Percentiles rank a stretch among this genome's conserved stretches.
Conservation (phyloP, 2,797 vertebrate species). For the Hoplostethus mediterraneus region DNA sequence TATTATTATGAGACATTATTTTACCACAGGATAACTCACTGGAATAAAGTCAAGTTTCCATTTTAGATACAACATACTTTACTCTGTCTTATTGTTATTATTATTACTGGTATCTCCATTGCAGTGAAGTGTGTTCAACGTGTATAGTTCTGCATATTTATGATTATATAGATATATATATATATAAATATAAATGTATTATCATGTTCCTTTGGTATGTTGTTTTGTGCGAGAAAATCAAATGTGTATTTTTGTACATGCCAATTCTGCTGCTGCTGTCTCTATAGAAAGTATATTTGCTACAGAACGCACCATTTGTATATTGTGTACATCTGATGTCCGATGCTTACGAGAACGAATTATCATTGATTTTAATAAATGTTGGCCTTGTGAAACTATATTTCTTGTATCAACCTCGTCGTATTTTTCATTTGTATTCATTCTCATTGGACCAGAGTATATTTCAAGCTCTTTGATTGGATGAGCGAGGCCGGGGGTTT, state of each 20-base stretch:
- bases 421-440: not conserved
- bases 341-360: slow-evolving; percentile 60
- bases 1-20: slow-evolving; percentile 26
- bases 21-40: slow-evolving; percentile 18
- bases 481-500: too few relatives aligned
- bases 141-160: slow-evolving; percentile 89
- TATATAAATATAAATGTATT: slow-evolving; percentile 84
- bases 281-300: slow-evolving; percentile 86
- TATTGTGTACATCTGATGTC: slow-evolving; percentile 76
- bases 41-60: slow-evolving; percentile 34
- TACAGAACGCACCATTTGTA: slow-evolving; percentile 77
- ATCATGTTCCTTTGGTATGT: slow-evolving; percentile 68
- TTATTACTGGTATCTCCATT: slow-evolving; percentile 78
- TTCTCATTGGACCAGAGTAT: too few relatives aligned
- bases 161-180: slow-evolving; percentile 89
- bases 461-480: too few relatives aligned
- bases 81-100: slow-evolving; percentile 41
- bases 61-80: slow-evolving; percentile 50
- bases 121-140: slow-evolving; percentile 73
- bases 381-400: slow-evolving; percentile 67
- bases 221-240: slow-evolving; percentile 81
- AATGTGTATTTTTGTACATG: slow-evolving; percentile 97
- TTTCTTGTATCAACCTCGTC: not conserved
- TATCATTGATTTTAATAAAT: slow-evolving; percentile 74
- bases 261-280: slow-evolving; percentile 90